These are phyloP conservation scores for Lophura nycthemera DNA, from an alignment of 2,113 vertebrate species.

Conservation along the genomic window DNA sequence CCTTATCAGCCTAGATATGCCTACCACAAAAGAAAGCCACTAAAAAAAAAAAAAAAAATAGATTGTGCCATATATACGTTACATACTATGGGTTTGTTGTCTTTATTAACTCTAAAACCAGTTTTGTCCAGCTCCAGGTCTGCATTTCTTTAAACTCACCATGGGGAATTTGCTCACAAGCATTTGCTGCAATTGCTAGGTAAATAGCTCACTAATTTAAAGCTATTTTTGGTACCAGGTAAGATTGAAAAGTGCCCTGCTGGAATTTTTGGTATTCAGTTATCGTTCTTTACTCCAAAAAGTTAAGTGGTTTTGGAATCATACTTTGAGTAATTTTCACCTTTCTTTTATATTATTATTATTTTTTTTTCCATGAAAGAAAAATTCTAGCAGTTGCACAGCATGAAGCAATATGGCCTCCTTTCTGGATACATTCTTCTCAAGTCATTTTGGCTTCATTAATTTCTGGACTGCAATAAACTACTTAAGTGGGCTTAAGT, in stretches of 20 bases:
- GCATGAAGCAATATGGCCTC: rapidly evolving
- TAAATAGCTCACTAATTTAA: background rate
- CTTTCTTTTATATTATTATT: background rate
- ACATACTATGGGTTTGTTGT: background rate
- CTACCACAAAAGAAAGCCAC: background rate
- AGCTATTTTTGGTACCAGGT: background rate
- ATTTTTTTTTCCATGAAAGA: background rate
- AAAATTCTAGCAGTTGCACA: background rate
- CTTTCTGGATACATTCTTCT: background rate
- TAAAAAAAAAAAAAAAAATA: background rate
- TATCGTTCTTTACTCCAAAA: background rate
- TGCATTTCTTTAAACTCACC: background rate
- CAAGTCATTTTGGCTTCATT: background rate
- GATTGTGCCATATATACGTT: background rate
- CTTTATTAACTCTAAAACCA: background rate
- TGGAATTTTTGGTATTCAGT: background rate
- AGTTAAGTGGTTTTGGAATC: background rate
- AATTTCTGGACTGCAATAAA: background rate
- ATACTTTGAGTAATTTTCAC: background rate
- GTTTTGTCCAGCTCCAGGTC: background rate
- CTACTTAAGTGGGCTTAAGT: background rate
- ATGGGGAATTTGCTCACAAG: background rate
- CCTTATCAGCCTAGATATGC: background rate
- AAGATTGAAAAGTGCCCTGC: background rate
- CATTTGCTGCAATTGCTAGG: background rate